phyloP scores from a whole-genome alignment of 2,888 invertebrate genomes.

The Liposcelis brunnea region DNA sequence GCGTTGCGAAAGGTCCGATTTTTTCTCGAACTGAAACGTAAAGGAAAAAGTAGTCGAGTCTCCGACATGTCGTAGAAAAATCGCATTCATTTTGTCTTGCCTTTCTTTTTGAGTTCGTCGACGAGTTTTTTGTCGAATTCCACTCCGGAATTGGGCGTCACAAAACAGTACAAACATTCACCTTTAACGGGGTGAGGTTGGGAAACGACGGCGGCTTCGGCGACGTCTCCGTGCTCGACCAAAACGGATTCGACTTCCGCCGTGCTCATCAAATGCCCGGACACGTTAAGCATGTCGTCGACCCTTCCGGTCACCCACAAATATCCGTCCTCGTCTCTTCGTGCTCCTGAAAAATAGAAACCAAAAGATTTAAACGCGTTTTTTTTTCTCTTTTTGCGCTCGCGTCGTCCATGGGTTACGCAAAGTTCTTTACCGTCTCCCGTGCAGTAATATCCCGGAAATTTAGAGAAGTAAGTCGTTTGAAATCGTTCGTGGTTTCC shows the following conservation, averaged over 20 bases:
- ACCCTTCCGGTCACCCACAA: conserved; percentile 93
- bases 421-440: conserved; percentile 61
- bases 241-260: conserved; percentile 80
- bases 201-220: conserved; percentile 94
- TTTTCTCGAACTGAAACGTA: conserved; percentile 54
- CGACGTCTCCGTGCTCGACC: conserved; percentile 57
- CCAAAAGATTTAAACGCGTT: neutral
- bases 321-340: conserved; percentile 84
- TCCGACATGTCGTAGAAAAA: neutral
- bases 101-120: conserved; percentile 48
- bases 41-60: conserved; percentile 7
- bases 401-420: neutral
- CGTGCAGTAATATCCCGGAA: conserved; percentile 93
- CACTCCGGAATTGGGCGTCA: conserved; percentile 69
- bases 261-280: conserved; percentile 94
- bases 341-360: conserved; percentile 46
- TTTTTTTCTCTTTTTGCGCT: neutral
- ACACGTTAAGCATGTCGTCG: conserved; percentile 98
- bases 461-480: conserved; percentile 85
- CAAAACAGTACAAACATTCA: conserved; percentile 92
- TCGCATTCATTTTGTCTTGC: conserved; percentile 20
- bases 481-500: conserved; percentile 82
- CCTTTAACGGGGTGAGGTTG: conserved; percentile 91
- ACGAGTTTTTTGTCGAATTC: conserved; percentile 50
- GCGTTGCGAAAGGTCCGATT: conserved; percentile 92